These are phyloP conservation scores for Muscicapa comitata DNA, from an alignment of 2,797 vertebrate genomes.

Conservation along the genomic window DNA sequence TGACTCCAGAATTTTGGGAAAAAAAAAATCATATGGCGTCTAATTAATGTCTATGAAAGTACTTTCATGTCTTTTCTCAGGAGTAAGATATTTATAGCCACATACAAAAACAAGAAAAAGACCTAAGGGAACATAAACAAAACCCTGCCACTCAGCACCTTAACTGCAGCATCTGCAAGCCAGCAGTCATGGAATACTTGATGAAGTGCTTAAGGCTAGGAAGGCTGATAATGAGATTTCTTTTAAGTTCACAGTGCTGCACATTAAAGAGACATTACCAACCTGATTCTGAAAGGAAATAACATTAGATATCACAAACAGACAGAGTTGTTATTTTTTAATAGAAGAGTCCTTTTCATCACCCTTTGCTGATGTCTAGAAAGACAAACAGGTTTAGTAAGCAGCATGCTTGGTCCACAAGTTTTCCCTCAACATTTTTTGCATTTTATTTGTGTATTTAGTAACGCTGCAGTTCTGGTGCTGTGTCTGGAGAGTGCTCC, in stretches of 20 bases:
- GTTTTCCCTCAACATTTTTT: not conserved
- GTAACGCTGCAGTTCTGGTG: not conserved
- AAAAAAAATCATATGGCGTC: not conserved
- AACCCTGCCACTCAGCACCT: constrained; percentile 6
- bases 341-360: not conserved
- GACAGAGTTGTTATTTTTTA: not conserved
- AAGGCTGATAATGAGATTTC: constrained; percentile 59
- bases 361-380: not conserved
- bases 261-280: constrained; percentile 46
- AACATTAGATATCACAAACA: not conserved
- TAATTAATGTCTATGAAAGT: constrained; percentile 19
- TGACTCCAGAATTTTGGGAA: not conserved
- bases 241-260: constrained; percentile 38
- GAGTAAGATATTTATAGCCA: constrained; percentile 37
- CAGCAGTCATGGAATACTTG: constrained; percentile 26
- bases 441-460: not conserved
- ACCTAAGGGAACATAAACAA: constrained; percentile 19
- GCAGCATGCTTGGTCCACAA: not conserved
- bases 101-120: not conserved
- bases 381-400: constrained; percentile 3
- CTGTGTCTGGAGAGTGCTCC: not conserved
- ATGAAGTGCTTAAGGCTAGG: constrained; percentile 43
- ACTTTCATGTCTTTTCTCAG: constrained; percentile 46
- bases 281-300: not conserved
- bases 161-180: constrained; percentile 40